Evolutionary conservation across 2,797 vertebrate species (phyloP).

Genomic region (Nannoperca obscura): DNA sequence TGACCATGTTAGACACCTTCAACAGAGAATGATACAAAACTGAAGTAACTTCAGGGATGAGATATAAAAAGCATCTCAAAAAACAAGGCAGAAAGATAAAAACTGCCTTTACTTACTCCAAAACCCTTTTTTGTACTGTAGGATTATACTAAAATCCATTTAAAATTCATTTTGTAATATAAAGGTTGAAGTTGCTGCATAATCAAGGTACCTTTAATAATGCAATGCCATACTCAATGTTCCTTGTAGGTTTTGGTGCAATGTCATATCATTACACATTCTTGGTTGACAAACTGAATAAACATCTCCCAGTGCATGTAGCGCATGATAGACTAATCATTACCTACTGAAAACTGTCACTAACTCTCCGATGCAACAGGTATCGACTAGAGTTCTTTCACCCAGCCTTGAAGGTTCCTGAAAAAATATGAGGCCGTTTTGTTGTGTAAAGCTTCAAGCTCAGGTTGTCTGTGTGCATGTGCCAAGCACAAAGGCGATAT

Average conservation of each 20-base stretch:
- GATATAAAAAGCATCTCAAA: slow-evolving; percentile 1
- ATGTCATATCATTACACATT: too few relatives aligned
- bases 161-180: background rate
- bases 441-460: background rate
- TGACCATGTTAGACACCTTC: background rate
- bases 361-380: background rate
- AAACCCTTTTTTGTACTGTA: background rate
- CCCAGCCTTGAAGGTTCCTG: too few relatives aligned
- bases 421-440: background rate
- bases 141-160: background rate
- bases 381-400: background rate
- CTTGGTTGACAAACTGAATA: background rate
- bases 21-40: background rate
- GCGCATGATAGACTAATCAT: background rate
- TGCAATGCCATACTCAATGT: background rate
- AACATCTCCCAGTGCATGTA: background rate
- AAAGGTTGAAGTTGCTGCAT: background rate
- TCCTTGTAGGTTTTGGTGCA: background rate
- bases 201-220: background rate
- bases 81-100: slow-evolving; percentile 4
- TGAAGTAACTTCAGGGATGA: background rate
- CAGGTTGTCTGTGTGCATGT: background rate
- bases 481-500: background rate
- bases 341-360: background rate
- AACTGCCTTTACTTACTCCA: background rate